Percentiles rank a stretch among this genome's conserved stretches.
phyloP scores from a whole-genome alignment of 2,797 vertebrate genomes.

The Cephalopachus bancanus region DNA sequence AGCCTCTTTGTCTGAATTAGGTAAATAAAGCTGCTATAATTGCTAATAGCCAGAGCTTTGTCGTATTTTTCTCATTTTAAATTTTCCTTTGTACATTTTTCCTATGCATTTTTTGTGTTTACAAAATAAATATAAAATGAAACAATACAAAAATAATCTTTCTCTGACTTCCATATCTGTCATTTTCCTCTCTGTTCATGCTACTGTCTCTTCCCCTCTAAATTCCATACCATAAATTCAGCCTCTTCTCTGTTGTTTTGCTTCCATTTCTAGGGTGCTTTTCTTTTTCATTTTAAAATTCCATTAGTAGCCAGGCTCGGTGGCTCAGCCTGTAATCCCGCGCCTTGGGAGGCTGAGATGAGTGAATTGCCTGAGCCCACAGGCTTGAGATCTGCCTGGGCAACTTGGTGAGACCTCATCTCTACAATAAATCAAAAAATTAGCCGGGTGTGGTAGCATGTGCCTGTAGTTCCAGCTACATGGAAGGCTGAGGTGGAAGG shows the following conservation, averaged over 20 bases:
- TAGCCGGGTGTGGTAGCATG: too few species aligned
- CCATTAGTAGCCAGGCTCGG: neutral
- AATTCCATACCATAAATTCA: neutral
- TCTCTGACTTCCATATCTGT: neutral
- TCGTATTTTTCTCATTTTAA: conserved; percentile 30
- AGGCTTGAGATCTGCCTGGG: too few species aligned
- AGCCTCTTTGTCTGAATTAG: conserved; percentile 42
- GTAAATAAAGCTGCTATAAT: conserved; percentile 65
- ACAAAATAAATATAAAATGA: conserved; percentile 25
- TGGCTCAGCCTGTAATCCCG: too few species aligned
- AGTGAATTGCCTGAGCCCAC: too few species aligned
- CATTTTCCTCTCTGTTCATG: neutral
- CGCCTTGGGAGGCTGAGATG: too few species aligned
- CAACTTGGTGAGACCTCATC: too few species aligned
- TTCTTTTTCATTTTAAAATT: neutral
- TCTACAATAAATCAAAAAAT: too few species aligned
- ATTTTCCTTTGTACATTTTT: neutral
- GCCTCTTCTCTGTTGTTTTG: neutral
- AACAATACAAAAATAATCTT: neutral
- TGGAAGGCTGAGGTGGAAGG: too few species aligned
- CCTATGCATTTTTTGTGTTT: neutral
- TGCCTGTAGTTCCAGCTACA: too few species aligned
- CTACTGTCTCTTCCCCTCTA: neutral
- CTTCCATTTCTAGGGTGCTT: neutral
- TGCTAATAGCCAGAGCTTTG: conserved; percentile 18